Percentiles rank a stretch among this genome's conserved stretches.
phyloP scores from a whole-genome alignment of 2,888 invertebrate species.

The Noctua janthe region DNA sequence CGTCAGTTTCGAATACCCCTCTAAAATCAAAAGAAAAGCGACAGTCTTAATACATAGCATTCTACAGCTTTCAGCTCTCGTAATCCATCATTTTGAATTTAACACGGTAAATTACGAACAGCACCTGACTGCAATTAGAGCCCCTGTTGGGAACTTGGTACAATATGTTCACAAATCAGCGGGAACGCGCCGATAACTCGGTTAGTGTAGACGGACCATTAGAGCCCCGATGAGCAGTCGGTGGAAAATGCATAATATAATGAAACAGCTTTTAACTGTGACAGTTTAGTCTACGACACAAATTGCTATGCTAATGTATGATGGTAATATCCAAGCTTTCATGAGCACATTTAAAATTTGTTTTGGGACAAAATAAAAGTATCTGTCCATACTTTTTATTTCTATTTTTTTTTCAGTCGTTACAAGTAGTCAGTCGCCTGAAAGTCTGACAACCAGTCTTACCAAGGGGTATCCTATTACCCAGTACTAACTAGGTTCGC shows the following conservation, averaged over 20 bases:
- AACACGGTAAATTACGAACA: not conserved
- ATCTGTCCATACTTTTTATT: too few species aligned
- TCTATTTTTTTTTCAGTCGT: too few species aligned
- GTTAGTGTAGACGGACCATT: slow-evolving; percentile 28
- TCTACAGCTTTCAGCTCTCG: not conserved
- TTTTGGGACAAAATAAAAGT: not conserved
- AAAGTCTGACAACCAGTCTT: too few species aligned
- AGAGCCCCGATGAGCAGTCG: slow-evolving; percentile 26
- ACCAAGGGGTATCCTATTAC: too few species aligned
- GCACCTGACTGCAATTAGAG: slow-evolving; percentile 24
- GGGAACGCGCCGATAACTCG: not conserved
- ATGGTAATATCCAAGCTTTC: not conserved
- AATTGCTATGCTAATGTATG: slow-evolving; percentile 19
- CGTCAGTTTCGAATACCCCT: not conserved
- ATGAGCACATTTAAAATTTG: not conserved
- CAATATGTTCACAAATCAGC: slow-evolving; percentile 9
- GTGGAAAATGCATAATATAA: slow-evolving; percentile 47
- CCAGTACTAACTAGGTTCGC: too few species aligned
- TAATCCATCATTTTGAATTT: not conserved
- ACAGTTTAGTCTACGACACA: slow-evolving; percentile 25
- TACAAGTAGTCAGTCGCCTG: too few species aligned
- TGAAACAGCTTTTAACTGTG: slow-evolving; percentile 26
- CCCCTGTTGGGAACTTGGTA: not conserved
- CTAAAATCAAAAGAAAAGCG: not conserved
- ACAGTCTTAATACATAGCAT: not conserved